Conservation (phyloP, 2,797 vertebrate species). For the Oryzias sinensis region DNA sequence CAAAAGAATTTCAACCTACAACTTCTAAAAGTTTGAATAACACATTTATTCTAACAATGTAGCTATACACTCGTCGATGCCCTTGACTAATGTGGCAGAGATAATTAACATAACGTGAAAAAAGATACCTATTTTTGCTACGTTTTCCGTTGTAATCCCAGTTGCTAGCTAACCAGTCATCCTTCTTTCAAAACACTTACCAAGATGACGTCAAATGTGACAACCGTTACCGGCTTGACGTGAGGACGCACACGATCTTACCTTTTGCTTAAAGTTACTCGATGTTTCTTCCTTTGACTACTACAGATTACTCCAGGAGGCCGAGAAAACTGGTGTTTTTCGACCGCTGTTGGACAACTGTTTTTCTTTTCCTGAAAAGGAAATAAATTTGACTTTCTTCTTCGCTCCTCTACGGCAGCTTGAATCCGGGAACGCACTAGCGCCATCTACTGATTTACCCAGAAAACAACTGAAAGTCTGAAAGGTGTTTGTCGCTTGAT, state of each 20-base stretch:
- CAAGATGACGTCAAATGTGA: constrained; percentile 53
- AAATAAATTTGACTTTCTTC: too few relatives aligned
- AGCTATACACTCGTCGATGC: neutral
- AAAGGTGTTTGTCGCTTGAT: too few relatives aligned
- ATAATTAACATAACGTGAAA: neutral
- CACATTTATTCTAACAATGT: neutral
- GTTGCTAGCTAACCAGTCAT: constrained; percentile 48
- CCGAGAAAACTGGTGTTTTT: too few relatives aligned
- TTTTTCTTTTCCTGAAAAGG: too few relatives aligned
- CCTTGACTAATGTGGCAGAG: neutral
- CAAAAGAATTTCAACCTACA: constrained; percentile 1
- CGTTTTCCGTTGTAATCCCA: constrained; percentile 52
- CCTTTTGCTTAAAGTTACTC: neutral
- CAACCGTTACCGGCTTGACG: constrained; percentile 40
- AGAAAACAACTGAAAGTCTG: too few relatives aligned
- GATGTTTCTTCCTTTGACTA: too few relatives aligned
- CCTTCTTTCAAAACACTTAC: constrained; percentile 69
- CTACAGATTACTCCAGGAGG: too few relatives aligned
- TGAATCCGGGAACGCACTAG: too few relatives aligned
- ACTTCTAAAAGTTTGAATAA: neutral
- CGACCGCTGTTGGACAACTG: too few relatives aligned
- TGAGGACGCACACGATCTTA: constrained; percentile 24
- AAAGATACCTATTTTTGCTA: constrained; percentile 35
- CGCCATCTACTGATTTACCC: too few relatives aligned
- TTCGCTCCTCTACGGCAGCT: too few relatives aligned